Percentiles rank a stretch among this genome's conserved stretches.
Conservation (phyloP, 2,113 vertebrate species). For the Psilopsiagon aymara region DNA sequence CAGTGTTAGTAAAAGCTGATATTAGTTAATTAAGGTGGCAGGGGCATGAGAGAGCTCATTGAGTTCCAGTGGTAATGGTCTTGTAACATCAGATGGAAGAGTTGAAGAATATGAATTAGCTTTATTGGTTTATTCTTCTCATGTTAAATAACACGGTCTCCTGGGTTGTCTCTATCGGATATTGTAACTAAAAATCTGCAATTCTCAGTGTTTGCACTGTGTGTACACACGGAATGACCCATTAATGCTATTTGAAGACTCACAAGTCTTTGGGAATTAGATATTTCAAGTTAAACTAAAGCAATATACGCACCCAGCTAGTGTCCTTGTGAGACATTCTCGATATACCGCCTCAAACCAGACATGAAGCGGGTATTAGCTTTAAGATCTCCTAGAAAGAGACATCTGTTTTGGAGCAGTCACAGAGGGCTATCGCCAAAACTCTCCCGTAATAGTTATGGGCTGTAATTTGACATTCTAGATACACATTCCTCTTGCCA, state of each 20-base stretch:
- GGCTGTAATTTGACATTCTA: slow-evolving; percentile 60
- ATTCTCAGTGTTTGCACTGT: background rate
- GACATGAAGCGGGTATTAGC: background rate
- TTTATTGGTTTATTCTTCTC: background rate
- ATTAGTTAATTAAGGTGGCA: background rate
- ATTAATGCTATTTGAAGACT: background rate
- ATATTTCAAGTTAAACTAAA: background rate
- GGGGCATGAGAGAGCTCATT: background rate
- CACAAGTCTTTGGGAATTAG: background rate
- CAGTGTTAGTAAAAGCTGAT: background rate
- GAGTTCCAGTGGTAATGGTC: background rate
- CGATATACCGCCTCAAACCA: background rate
- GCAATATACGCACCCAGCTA: background rate
- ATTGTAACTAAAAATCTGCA: too few species aligned
- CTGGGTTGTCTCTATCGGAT: background rate
- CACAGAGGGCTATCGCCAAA: slow-evolving; percentile 27
- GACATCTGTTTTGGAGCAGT: slow-evolving; percentile 41
- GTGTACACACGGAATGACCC: background rate
- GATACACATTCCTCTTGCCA: slow-evolving; percentile 37
- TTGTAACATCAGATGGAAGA: background rate
- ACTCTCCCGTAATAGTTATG: background rate
- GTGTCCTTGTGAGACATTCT: background rate
- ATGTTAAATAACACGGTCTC: background rate
- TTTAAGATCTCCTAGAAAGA: slow-evolving; percentile 58
- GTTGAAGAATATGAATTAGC: background rate